Percentiles rank a stretch among this genome's conserved stretches.
Conservation (phyloP, 2,888 invertebrate genomes). For the Phyllotreta striolata region DNA sequence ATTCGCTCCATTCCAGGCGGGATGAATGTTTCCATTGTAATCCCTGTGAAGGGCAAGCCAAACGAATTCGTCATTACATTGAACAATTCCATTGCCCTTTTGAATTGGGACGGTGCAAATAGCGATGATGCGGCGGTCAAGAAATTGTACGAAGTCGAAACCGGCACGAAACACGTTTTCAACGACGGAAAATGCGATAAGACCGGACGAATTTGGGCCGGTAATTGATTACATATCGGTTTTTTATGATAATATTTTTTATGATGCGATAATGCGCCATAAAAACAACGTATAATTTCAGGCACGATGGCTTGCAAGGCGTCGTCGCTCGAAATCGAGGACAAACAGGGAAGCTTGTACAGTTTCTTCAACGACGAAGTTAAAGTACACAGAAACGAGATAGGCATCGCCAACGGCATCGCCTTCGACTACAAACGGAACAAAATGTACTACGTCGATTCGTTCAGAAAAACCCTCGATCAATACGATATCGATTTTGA, state of each 20-base stretch:
- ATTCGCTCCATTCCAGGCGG: constrained; percentile 14
- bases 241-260: constrained; percentile 8
- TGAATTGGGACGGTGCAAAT: constrained; percentile 74
- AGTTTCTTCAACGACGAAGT: constrained; percentile 42
- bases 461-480: constrained; percentile 69
- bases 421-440: constrained; percentile 74
- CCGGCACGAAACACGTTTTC: constrained; percentile 66
- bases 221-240: constrained; percentile 40
- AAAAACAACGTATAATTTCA: no score
- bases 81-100: constrained; percentile 66
- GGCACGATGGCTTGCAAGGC: constrained; percentile 51
- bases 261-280: no score
- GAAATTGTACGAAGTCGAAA: constrained; percentile 68
- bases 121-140: constrained; percentile 62
- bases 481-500: constrained; percentile 67
- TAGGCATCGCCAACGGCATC: constrained; percentile 69
- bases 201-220: constrained; percentile 71
- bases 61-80: constrained; percentile 72
- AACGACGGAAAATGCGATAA: constrained; percentile 85
- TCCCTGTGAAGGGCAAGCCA: constrained; percentile 69
- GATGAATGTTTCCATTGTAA: constrained; percentile 63
- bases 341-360: constrained; percentile 45
- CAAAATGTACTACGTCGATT: constrained; percentile 80
- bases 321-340: constrained; percentile 31
- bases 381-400: constrained; percentile 42